Percentiles rank a stretch among this genome's conserved stretches.
Conservation (phyloP, 2,113 vertebrate genomes). For the Dolichotis patagonum region DNA sequence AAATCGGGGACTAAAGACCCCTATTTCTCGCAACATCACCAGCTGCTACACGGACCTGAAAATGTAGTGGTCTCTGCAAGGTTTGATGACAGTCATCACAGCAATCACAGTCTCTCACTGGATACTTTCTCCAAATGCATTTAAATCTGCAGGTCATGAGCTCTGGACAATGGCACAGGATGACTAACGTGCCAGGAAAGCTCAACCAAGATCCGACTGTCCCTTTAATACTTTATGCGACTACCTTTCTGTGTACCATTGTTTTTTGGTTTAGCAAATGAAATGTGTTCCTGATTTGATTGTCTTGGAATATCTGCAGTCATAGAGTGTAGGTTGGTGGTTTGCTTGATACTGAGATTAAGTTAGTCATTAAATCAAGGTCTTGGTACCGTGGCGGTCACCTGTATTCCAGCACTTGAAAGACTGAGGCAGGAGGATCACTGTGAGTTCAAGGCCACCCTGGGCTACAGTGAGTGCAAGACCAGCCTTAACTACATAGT, state of each 20-base stretch:
- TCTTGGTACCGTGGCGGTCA: neutral
- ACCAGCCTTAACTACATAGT: neutral
- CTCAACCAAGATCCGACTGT: neutral
- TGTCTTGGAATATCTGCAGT: slow-evolving; percentile 12
- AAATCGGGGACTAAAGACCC: neutral
- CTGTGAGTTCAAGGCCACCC: neutral
- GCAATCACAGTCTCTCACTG: neutral
- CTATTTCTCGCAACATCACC: neutral
- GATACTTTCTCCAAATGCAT: neutral
- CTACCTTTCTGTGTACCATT: neutral
- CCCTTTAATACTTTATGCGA: neutral
- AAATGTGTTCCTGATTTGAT: slow-evolving; percentile 16
- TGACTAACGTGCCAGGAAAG: neutral
- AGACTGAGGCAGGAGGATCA: neutral
- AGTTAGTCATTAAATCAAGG: slow-evolving; percentile 1
- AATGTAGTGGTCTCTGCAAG: neutral
- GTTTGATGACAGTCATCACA: neutral
- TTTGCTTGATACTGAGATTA: neutral
- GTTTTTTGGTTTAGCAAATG: neutral
- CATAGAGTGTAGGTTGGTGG: neutral
- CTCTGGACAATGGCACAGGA: neutral
- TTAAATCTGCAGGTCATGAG: neutral
- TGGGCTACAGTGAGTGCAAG: too few relatives aligned
- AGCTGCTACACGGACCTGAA: neutral
- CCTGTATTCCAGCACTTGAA: neutral